Base-by-base conservation (phyloP, 2,113 vertebrate species). In the Marmota monax region DNA sequence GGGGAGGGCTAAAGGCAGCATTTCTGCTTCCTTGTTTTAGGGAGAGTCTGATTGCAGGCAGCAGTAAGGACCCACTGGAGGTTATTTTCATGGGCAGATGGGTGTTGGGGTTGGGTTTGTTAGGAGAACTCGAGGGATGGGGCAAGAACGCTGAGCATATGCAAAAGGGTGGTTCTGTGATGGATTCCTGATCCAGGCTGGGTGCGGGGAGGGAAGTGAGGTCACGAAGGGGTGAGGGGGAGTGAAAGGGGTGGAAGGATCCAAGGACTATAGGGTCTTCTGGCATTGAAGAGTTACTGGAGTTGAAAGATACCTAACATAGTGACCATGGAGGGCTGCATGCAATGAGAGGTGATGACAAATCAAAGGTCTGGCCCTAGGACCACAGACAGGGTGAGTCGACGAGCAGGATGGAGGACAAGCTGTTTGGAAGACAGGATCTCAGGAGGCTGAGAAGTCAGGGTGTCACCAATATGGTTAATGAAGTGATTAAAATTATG, bases 31-130 rank as follows among this genome's bases (percentile, higher is more conserved):
- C 37, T 48, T 6, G 18, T 23, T 34, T 53, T 51, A 42, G 29
- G 88, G 42, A 67, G 58, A 79, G 53, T 45, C 87, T 88, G 74
- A 53, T 11, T 42, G 16, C 65, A 70, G 69, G 17, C 37, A 13
- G 42, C 53, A 16, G 4, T 1, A 8, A 20, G 10, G 77, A 85
- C 42, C 23, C 76, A 2, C 27, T 0, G 1, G 39, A 22, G 20
- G 67, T 8, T 95, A 16, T 14, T 70, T 23, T 63, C 56, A 23
- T n/a, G 82, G 82, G 61, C 58, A 6, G 70, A 13, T 61, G 25
- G 27, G 17, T 3, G 7, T 11, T 12, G 63, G 7, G n/a, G 8
- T 25, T 53, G 29, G 56, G 4, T 87, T 80, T 93, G 18, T 45
- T 29, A 29, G 67, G 10, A 72, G 32, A 74, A 48, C 4, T 37